Percentiles rank a stretch among this genome's conserved stretches.
Conservation (phyloP, 2,113 vertebrate species). For the Salvator merianae region DNA sequence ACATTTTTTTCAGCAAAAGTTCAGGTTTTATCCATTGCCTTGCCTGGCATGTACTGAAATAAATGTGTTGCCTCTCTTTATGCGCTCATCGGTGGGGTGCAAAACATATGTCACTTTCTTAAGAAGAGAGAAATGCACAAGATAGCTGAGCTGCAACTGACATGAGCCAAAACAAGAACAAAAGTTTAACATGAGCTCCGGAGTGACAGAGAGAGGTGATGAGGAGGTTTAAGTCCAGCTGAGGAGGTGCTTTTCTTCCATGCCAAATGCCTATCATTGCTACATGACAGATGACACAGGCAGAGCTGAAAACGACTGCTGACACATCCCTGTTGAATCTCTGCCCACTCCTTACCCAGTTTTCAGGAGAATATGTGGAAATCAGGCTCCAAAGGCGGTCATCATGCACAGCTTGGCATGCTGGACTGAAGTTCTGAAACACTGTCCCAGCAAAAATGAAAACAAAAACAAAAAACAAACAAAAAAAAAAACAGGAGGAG, state of each 20-base stretch:
- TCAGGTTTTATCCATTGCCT: not conserved
- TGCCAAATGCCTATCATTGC: constrained; percentile 27
- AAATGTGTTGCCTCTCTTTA: not conserved
- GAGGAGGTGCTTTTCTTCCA: not conserved
- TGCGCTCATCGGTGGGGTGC: not conserved
- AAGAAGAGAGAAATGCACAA: not conserved
- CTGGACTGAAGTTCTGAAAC: constrained; percentile 14
- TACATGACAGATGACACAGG: constrained; percentile 33
- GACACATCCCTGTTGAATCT: constrained; percentile 44
- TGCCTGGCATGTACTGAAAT: not conserved
- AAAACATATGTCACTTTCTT: not conserved
- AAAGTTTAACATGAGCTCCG: not conserved
- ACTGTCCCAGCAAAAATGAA: fast-evolving
- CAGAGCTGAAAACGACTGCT: constrained; percentile 33
- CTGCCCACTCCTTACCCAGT: not conserved
- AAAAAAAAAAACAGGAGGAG: no score
- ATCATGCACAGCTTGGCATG: constrained; percentile 7
- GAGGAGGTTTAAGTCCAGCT: not conserved
- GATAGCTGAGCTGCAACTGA: not conserved
- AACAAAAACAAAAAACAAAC: no score
- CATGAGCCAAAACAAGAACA: not conserved
- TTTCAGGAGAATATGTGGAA: not conserved
- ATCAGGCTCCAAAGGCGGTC: constrained; percentile 30
- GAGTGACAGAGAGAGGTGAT: constrained; percentile 5
- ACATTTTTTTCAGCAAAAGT: no score